phyloP scores from a whole-genome alignment of 2,888 invertebrate species.

The Phragmatobia fuliginosa region DNA sequence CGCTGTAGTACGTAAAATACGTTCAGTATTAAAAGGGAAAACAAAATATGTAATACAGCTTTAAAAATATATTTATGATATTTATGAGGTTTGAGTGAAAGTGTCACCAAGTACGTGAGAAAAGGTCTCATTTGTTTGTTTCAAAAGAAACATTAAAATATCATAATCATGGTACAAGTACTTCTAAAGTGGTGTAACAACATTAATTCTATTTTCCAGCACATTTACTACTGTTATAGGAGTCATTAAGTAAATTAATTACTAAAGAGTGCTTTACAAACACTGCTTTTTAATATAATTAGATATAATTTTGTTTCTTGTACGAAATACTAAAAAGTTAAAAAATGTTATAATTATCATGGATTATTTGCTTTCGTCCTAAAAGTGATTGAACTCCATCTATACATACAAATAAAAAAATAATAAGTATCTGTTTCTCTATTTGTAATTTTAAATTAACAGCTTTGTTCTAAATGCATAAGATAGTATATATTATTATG shows the following conservation, averaged over 20 bases:
- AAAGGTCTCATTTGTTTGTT: slow-evolving; percentile 22
- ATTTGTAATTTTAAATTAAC: too few relatives aligned
- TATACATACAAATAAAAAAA: too few relatives aligned
- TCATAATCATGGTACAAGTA: not conserved
- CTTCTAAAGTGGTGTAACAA: not conserved
- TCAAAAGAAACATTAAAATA: slow-evolving; percentile 6
- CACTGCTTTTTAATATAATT: not conserved
- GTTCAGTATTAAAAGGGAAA: slow-evolving; percentile 34
- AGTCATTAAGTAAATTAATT: not conserved
- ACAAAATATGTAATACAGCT: slow-evolving; percentile 43
- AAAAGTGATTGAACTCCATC: not conserved
- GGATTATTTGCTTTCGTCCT: not conserved
- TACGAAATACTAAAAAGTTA: too few relatives aligned
- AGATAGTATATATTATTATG: too few relatives aligned
- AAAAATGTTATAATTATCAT: too few relatives aligned
- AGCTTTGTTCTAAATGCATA: too few relatives aligned
- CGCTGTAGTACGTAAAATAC: too few relatives aligned
- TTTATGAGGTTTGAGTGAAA: slow-evolving; percentile 59
- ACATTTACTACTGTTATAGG: not conserved
- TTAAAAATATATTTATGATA: slow-evolving; percentile 37
- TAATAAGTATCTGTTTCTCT: too few relatives aligned
- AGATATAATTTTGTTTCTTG: not conserved
- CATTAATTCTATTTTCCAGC: not conserved
- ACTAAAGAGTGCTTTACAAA: not conserved
- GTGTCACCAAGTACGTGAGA: slow-evolving; percentile 59